Conservation (phyloP, 2,113 vertebrate species). For the Corydoras maculifer region DNA sequence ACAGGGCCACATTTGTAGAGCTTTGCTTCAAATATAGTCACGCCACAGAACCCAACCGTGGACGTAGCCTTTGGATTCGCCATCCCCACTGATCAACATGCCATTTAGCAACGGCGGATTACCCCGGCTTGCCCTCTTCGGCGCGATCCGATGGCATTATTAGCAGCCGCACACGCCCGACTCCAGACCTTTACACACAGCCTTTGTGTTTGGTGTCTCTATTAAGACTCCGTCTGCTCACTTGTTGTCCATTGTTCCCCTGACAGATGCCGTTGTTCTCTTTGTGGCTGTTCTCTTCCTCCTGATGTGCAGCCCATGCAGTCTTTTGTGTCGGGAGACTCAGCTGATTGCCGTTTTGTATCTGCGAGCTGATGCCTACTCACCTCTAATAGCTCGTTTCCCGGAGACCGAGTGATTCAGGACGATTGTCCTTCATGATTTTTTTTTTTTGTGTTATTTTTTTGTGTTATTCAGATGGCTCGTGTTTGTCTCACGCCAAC, state of each 20-base stretch:
- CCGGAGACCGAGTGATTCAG: slow-evolving; percentile 8
- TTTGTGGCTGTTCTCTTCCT: slow-evolving; percentile 25
- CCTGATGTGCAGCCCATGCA: slow-evolving; percentile 31
- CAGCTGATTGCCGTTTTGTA: slow-evolving; percentile 42
- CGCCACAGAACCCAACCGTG: too few species aligned
- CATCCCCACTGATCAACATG: too few species aligned
- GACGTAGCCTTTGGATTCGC: too few species aligned
- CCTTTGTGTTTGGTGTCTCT: slow-evolving; percentile 10
- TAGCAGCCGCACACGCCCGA: slow-evolving; percentile 10
- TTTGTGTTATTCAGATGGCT: not conserved
- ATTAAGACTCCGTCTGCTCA: slow-evolving; percentile 16
- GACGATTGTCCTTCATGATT: not conserved
- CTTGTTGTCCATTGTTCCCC: slow-evolving; percentile 4
- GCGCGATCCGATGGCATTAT: slow-evolving; percentile 4
- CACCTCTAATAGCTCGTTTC: slow-evolving; percentile 28
- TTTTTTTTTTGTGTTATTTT: not conserved
- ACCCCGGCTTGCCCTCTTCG: slow-evolving; percentile 3
- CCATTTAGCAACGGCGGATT: too few species aligned
- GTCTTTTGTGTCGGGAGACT: slow-evolving; percentile 37
- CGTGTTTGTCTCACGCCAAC: not conserved
- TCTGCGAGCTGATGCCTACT: slow-evolving; percentile 17
- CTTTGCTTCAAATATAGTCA: too few species aligned
- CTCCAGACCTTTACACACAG: slow-evolving; percentile 1
- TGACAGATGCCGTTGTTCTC: slow-evolving; percentile 31
- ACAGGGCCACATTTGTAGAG: too few species aligned